These are phyloP conservation scores for Chaenogobius annularis DNA, from an alignment of 2,113 vertebrate species.

Conservation along the genomic window DNA sequence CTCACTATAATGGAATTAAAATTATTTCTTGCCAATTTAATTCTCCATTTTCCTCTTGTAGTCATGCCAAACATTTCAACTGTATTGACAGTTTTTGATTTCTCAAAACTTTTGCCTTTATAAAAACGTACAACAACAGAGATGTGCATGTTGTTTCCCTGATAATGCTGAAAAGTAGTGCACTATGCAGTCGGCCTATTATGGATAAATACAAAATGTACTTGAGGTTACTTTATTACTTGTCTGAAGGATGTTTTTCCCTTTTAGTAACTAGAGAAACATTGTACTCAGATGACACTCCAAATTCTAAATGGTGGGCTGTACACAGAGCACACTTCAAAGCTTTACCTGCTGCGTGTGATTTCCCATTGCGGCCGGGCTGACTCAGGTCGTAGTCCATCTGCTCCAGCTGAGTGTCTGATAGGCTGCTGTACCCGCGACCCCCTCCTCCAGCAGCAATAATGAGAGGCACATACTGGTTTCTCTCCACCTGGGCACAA, in stretches of 20 bases:
- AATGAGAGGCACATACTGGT: constrained; percentile 83
- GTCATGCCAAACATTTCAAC: neutral
- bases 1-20: neutral
- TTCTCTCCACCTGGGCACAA: constrained; percentile 83
- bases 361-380: constrained; percentile 89
- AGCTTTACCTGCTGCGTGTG: constrained; percentile 85
- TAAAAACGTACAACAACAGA: neutral
- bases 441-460: constrained; percentile 95
- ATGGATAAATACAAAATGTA: neutral
- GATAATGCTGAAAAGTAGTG: neutral
- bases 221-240: constrained; percentile 12
- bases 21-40: constrained; percentile 28
- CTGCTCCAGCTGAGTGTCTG: constrained; percentile 79
- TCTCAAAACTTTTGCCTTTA: constrained; percentile 9
- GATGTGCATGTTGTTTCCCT: neutral
- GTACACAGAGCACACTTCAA: constrained; percentile 10
- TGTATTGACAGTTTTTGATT: constrained; percentile 11
- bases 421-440: constrained; percentile 85
- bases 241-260: neutral
- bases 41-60: constrained; percentile 30
- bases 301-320: neutral
- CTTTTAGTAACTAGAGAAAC: neutral
- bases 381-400: constrained; percentile 85
- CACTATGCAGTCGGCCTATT: neutral
- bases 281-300: neutral